Evolutionary conservation across 2,113 vertebrate species (phyloP).

Genomic region (Vulpes ferrilata): DNA sequence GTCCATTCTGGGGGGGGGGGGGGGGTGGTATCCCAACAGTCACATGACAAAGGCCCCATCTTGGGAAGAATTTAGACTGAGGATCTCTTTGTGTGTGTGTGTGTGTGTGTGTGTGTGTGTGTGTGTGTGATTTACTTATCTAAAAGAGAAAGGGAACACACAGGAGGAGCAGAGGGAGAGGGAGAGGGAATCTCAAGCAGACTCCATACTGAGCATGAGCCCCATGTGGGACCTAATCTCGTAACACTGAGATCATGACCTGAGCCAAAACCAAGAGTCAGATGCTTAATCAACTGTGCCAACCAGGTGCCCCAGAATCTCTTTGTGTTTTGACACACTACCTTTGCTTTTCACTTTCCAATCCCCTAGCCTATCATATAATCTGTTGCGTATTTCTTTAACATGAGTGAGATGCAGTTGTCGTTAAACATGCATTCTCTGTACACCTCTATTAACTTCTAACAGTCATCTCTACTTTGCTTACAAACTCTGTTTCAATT

Average conservation of each 20-base stretch:
- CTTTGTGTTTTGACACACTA: background rate
- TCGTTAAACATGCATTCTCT: background rate
- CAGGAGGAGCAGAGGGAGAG: background rate
- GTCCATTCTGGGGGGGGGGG: rapidly evolving
- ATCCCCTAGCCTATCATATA: background rate
- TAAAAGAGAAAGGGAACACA: too few species aligned
- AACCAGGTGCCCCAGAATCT: background rate
- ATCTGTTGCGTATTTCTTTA: background rate
- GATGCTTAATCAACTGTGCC: background rate
- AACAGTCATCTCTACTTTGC: background rate
- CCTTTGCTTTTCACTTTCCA: background rate
- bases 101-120: background rate
- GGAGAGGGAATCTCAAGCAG: background rate
- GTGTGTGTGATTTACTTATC: background rate
- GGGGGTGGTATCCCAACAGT: background rate
- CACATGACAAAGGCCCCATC: background rate
- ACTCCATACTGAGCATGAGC: background rate
- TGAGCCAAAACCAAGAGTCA: background rate
- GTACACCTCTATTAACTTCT: background rate
- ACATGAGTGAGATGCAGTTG: background rate
- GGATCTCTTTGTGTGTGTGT: background rate
- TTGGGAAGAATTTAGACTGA: background rate
- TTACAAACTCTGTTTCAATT: background rate
- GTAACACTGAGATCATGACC: background rate
- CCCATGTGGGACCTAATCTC: background rate